These are phyloP conservation scores for Hypomecis punctinalis DNA, from an alignment of 2,888 invertebrate species.

Conservation along the genomic window DNA sequence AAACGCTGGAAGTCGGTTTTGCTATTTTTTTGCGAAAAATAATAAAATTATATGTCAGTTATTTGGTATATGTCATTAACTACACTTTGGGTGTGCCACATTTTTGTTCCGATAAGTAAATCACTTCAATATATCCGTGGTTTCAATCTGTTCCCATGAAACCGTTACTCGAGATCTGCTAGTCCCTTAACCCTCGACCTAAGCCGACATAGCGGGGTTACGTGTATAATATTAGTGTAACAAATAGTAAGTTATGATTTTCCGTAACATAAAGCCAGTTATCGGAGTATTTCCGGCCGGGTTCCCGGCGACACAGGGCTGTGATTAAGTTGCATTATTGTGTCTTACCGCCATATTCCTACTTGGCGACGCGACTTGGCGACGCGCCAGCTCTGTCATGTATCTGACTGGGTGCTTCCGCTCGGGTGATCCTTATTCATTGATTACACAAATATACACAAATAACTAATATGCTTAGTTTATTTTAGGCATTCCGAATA, in stretches of 20 bases:
- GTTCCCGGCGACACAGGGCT: slow-evolving; percentile 54
- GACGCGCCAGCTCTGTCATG: slow-evolving; percentile 38
- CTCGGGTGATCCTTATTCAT: slow-evolving; percentile 8
- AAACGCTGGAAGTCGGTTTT: too few relatives aligned
- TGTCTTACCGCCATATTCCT: slow-evolving; percentile 58
- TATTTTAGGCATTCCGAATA: background rate
- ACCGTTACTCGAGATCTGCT: too few relatives aligned
- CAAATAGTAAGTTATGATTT: background rate
- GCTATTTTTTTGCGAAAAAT: too few relatives aligned
- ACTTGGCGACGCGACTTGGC: slow-evolving; percentile 38
- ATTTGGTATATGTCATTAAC: too few relatives aligned
- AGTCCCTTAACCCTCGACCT: too few relatives aligned
- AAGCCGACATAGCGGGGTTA: too few relatives aligned
- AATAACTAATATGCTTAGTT: background rate
- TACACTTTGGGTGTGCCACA: too few relatives aligned
- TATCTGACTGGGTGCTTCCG: slow-evolving; percentile 22
- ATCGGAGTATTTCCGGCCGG: slow-evolving; percentile 54
- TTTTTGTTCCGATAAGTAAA: too few relatives aligned
- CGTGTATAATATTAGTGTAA: background rate
- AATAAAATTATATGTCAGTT: too few relatives aligned
- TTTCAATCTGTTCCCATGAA: too few relatives aligned
- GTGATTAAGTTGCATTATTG: slow-evolving; percentile 63
- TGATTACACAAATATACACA: background rate
- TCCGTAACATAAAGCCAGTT: slow-evolving; percentile 27
- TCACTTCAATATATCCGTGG: too few relatives aligned